Conservation (phyloP, 2,888 invertebrate species). For the Yponomeuta sedellus region DNA sequence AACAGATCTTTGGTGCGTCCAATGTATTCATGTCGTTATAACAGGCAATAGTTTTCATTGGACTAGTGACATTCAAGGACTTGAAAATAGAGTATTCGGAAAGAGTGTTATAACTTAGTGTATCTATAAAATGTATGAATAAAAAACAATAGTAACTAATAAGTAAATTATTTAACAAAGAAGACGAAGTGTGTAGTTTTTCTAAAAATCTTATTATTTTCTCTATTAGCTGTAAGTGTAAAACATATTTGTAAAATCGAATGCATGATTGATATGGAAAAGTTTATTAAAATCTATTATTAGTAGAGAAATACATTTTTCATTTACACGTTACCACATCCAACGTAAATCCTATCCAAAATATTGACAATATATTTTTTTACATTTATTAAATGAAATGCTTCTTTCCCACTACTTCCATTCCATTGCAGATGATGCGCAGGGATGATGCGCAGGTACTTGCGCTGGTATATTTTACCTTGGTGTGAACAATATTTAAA, state of each 20-base stretch:
- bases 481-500: no score
- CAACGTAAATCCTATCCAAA: no score
- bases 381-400: no score
- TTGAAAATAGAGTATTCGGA: not conserved
- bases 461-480: no score
- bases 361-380: no score
- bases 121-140: not conserved
- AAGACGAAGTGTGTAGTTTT: not conserved
- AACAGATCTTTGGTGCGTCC: no score
- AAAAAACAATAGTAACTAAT: not conserved
- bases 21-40: no score
- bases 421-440: no score
- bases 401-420: not conserved
- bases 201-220: constrained; percentile 1
- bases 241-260: constrained; percentile 8
- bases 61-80: no score
- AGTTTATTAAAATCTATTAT: constrained; percentile 1
- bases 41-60: no score
- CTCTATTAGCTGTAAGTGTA: constrained; percentile 8
- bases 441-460: no score
- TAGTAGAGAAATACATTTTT: not conserved
- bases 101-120: not conserved
- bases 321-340: not conserved
- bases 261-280: not conserved
- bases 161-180: not conserved